Evolutionary conservation across 2,113 vertebrate species (phyloP), one percentile per base, ranked within the genome.

Genomic region (Phyllopteryx taeniolatus): DNA sequence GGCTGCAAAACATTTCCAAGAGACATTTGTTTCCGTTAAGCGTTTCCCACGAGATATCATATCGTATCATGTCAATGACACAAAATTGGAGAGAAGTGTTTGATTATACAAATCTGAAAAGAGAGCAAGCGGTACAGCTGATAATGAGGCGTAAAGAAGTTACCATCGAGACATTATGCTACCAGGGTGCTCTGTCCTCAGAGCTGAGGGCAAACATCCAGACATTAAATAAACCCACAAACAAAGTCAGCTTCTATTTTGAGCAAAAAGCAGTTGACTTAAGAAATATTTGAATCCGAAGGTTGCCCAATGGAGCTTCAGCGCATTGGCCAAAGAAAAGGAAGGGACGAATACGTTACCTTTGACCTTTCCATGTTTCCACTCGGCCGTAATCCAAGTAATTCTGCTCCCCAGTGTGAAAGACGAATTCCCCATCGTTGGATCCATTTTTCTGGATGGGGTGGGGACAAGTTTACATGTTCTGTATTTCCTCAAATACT

Each of bases 381-480:
- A 99, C 94, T 67, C 91, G 95, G 49, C 95, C 92, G 77, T 96
- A 99, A 86, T 99, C 94, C 87, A 96, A 81, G 80, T 96, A 96
- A 91, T 79, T 91, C 0, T 91, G 78, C 68, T 93, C 84, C 78
- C 98, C 98, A 0, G 95, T 98, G 75, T 95, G 90, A 81, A 95
- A 95, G 78, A 98, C 84, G 63, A 98, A 98, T 44, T 96, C 94
- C 39, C 96, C 97, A 8, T 94, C 83, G 61, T 91, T 84, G 0
- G 90, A 95, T 51, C 94, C 94, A 19, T 99, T 99, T 95, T 95
- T 98, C 98, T 99, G 84, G 76, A 20, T 1, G 89, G 14, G 65
- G 27, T 27, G 42, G 7, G 8, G 7, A 17, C 2, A 17, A 61
- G 31, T 61, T 33, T 35, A 15, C n/a, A 33, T 35, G 59, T 60